These are phyloP conservation scores for Nebria ingens DNA, from an alignment of 1,140 invertebrate species.

Conservation along the genomic window DNA sequence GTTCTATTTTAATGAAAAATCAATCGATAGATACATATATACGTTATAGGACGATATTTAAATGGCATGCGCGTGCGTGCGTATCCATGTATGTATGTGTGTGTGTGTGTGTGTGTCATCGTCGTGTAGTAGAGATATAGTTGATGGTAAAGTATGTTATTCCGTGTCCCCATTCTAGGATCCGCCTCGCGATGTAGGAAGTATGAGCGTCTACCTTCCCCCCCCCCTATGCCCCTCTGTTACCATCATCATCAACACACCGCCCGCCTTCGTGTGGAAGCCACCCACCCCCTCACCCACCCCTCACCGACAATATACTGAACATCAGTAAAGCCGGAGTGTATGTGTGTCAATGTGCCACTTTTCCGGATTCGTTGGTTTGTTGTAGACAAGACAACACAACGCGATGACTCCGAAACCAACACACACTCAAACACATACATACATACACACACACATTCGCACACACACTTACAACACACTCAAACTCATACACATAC, in stretches of 20 bases:
- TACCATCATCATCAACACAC: background rate
- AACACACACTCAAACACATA: background rate
- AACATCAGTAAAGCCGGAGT: background rate
- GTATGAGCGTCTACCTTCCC: slow-evolving; percentile 24
- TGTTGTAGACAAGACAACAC: too few relatives aligned
- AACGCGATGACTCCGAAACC: background rate
- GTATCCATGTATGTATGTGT: background rate
- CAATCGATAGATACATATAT: too few relatives aligned
- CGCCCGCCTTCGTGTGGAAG: background rate
- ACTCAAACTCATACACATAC: background rate
- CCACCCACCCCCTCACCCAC: background rate
- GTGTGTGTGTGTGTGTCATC: background rate
- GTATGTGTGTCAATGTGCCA: background rate
- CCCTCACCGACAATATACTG: background rate
- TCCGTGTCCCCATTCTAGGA: slow-evolving; percentile 25
- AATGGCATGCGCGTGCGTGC: too few relatives aligned
- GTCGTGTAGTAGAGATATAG: background rate
- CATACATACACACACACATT: background rate
- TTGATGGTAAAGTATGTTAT: background rate
- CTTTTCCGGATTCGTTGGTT: background rate
- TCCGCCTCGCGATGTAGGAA: slow-evolving; percentile 28
- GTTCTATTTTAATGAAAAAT: too few relatives aligned
- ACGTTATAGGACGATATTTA: too few relatives aligned
- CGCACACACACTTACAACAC: too few relatives aligned
- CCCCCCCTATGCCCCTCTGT: slow-evolving; percentile 17